A percentile compares a stretch with the other conserved stretches of the same genome.
Evolutionary conservation across 2,888 invertebrate species (phyloP).

Genomic region (Kryphioiulus occultus): DNA sequence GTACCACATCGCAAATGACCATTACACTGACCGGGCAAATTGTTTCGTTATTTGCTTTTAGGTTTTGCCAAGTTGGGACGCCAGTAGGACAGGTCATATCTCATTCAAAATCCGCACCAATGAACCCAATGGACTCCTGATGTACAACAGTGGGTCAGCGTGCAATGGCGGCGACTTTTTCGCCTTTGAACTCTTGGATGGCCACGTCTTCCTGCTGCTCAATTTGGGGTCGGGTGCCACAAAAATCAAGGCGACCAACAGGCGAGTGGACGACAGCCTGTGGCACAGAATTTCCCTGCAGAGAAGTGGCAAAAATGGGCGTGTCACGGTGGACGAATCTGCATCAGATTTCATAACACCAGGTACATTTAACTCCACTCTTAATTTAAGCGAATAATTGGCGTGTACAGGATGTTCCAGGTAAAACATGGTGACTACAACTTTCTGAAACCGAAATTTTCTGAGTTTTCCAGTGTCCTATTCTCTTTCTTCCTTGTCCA

Average conservation of each 20-base stretch:
- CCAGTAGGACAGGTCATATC: constrained; percentile 83
- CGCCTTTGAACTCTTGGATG: constrained; percentile 91
- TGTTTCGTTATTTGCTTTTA: constrained; percentile 61
- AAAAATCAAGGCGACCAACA: constrained; percentile 79
- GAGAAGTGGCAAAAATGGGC: constrained; percentile 81
- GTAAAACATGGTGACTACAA: too few species aligned
- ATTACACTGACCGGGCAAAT: too few species aligned
- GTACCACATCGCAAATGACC: too few species aligned
- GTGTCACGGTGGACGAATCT: constrained; percentile 87
- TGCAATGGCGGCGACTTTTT: constrained; percentile 76
- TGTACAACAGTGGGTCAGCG: constrained; percentile 82
- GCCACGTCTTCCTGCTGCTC: constrained; percentile 89
- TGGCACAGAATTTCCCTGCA: constrained; percentile 91
- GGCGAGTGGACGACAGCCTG: constrained; percentile 83
- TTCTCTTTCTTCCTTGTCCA: too few species aligned
- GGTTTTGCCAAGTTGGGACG: constrained; percentile 91
- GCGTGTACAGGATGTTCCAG: too few species aligned
- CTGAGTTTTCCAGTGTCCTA: too few species aligned
- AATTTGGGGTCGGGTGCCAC: constrained; percentile 92
- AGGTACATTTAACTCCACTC: constrained; percentile 65
- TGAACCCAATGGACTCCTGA: constrained; percentile 91
- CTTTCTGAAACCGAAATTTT: too few species aligned
- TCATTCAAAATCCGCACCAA: constrained; percentile 95
- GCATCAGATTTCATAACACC: constrained; percentile 88
- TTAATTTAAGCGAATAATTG: background rate